Conservation (phyloP, 2,888 invertebrate genomes). For the Scaptomyza polygonia region DNA sequence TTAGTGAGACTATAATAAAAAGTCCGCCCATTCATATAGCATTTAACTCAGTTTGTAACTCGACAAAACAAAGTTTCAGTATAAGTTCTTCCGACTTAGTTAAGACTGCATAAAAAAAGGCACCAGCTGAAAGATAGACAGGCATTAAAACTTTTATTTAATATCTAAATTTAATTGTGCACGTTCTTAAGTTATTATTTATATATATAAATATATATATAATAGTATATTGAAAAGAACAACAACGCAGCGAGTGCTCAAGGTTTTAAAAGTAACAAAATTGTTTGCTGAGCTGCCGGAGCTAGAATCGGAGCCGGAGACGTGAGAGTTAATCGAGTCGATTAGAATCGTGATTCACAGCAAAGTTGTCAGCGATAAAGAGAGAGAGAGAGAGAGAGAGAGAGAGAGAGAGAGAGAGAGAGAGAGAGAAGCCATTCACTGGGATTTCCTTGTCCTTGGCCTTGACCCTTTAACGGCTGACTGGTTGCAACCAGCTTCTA, state of each 20-base stretch:
- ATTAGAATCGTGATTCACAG: slow-evolving; percentile 60
- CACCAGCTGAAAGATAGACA: slow-evolving; percentile 15
- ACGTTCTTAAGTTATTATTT: slow-evolving; percentile 68
- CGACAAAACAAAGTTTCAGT: slow-evolving; percentile 9
- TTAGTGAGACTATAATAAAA: background rate
- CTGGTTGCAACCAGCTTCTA: slow-evolving; percentile 56
- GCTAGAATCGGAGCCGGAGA: slow-evolving; percentile 26
- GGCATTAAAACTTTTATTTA: slow-evolving; percentile 49
- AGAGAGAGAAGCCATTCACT: slow-evolving; percentile 65
- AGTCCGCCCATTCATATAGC: slow-evolving; percentile 1
- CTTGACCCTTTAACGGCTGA: slow-evolving; percentile 78
- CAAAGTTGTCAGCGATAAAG: slow-evolving; percentile 28
- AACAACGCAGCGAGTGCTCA: slow-evolving; percentile 53
- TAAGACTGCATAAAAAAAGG: slow-evolving; percentile 55
- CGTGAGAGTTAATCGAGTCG: slow-evolving; percentile 14
- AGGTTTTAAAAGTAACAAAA: slow-evolving; percentile 79
- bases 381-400: slow-evolving; percentile 1
- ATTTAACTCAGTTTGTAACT: background rate
- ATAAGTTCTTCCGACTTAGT: slow-evolving; percentile 64
- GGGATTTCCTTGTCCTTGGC: slow-evolving; percentile 81
- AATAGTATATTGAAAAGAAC: slow-evolving; percentile 39
- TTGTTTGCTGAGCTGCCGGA: slow-evolving; percentile 44
- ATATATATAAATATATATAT: slow-evolving; percentile 1
- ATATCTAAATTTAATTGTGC: slow-evolving; percentile 73
- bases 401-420: background rate